phyloP scores from a whole-genome alignment of 1,140 invertebrate genomes.

The Charaxes varanes region DNA sequence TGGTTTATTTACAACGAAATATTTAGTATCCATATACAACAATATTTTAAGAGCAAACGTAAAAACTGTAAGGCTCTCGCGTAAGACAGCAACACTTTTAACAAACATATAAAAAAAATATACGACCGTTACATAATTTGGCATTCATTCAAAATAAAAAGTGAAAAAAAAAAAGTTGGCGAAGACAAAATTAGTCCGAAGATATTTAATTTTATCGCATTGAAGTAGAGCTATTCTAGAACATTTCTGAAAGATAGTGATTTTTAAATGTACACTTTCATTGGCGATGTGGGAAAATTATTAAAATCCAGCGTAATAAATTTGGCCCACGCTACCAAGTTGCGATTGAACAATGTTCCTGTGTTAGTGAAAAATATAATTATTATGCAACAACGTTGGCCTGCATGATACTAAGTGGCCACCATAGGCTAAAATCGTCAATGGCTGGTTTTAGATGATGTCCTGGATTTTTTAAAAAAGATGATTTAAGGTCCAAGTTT shows the following conservation, averaged over 20 bases:
- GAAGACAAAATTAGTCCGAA: conserved; percentile 10
- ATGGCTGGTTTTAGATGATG: too few species aligned
- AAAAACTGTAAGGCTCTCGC: background rate
- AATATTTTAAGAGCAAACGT: background rate
- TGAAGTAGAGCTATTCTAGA: conserved; percentile 1
- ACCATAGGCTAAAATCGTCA: too few species aligned
- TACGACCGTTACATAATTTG: conserved; percentile 12
- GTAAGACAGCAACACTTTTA: background rate
- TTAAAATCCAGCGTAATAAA: background rate
- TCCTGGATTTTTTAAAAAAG: too few species aligned
- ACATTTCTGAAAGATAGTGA: conserved; percentile 3
- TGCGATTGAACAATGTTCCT: too few species aligned
- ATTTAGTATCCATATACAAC: too few species aligned
- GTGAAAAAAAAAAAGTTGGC: conserved; percentile 8
- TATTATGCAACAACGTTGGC: too few species aligned
- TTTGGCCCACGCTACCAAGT: too few species aligned
- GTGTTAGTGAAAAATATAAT: too few species aligned
- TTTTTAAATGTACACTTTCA: background rate
- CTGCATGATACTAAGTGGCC: too few species aligned
- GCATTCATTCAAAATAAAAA: conserved; percentile 12
- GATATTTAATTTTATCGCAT: conserved; percentile 13
- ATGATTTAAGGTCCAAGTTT: too few species aligned
- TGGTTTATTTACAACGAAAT: too few species aligned
- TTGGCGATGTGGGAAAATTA: background rate
- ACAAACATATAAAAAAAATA: background rate